These are phyloP conservation scores for Cherax destructor DNA, from an alignment of 1,140 invertebrate genomes.

Conservation along the genomic window DNA sequence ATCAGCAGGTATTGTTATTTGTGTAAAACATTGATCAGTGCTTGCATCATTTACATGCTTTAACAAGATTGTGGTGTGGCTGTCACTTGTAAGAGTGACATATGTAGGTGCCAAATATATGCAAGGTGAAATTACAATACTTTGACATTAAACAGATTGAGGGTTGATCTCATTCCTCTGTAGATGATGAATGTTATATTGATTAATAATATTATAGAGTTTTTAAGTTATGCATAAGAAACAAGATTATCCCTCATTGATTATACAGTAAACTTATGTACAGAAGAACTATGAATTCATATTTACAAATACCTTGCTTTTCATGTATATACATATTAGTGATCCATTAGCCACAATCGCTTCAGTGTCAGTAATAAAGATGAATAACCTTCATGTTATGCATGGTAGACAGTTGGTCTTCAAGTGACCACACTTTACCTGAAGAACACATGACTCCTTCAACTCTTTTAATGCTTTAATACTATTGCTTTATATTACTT, in stretches of 20 bases:
- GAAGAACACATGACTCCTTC: not conserved
- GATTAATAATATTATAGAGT: too few relatives aligned
- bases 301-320: not conserved
- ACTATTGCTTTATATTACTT: not conserved
- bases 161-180: too few relatives aligned
- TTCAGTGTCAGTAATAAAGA: not conserved
- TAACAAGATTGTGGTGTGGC: conserved; percentile 33
- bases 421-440: not conserved
- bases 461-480: not conserved
- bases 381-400: not conserved
- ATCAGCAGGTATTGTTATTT: conserved; percentile 31
- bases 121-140: not conserved
- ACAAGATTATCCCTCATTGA: too few relatives aligned
- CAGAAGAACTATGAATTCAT: not conserved
- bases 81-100: not conserved
- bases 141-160: too few relatives aligned
- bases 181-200: too few relatives aligned
- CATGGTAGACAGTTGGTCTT: not conserved
- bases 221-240: too few relatives aligned
- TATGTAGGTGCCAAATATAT: not conserved
- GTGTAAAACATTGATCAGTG: not conserved
- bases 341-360: conserved; percentile 12
- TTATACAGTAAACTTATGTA: not conserved
- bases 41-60: not conserved
- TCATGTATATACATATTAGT: not conserved